Percentiles rank a stretch among this genome's conserved stretches.
Conservation (phyloP, 2,888 invertebrate genomes). For the Eustalomyia histrio region DNA sequence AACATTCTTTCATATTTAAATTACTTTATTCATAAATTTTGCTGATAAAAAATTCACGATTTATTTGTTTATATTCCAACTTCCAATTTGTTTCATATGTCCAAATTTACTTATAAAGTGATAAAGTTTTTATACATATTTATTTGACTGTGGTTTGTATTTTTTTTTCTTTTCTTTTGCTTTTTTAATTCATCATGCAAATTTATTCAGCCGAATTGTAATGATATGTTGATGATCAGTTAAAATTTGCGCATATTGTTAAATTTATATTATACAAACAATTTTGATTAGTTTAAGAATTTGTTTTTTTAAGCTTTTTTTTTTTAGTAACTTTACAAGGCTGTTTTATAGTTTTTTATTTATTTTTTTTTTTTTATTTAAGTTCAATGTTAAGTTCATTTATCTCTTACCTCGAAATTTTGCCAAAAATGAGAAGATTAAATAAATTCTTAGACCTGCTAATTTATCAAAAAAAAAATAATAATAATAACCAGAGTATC, state of each 20-base stretch:
- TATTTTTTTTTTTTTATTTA: too few species aligned
- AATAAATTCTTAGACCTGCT: too few species aligned
- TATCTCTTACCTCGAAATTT: not conserved
- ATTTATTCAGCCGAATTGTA: slow-evolving; percentile 47
- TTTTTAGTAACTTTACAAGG: slow-evolving; percentile 49
- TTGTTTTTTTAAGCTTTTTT: slow-evolving; percentile 11
- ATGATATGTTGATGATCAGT: slow-evolving; percentile 50
- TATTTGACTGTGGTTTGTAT: slow-evolving; percentile 14
- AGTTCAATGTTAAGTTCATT: slow-evolving; percentile 50
- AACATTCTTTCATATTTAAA: not conserved
- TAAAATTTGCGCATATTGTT: slow-evolving; percentile 25
- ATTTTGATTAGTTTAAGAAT: slow-evolving; percentile 21
- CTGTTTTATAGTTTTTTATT: slow-evolving; percentile 16
- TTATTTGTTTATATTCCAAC: slow-evolving; percentile 12
- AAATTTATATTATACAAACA: slow-evolving; percentile 12
- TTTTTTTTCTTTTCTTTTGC: not conserved
- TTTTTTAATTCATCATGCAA: slow-evolving; percentile 39
- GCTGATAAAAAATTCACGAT: not conserved
- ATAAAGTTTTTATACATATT: slow-evolving; percentile 42
- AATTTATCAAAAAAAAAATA: too few species aligned
- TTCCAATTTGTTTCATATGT: slow-evolving; percentile 54
- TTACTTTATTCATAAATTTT: slow-evolving; percentile 15
- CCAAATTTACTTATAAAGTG: slow-evolving; percentile 40
- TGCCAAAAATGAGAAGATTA: not conserved
- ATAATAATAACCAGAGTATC: not conserved